A percentile compares a stretch with the other conserved stretches of the same genome.
Conservation (phyloP, 2,797 vertebrate species). For the Gouania willdenowi region DNA sequence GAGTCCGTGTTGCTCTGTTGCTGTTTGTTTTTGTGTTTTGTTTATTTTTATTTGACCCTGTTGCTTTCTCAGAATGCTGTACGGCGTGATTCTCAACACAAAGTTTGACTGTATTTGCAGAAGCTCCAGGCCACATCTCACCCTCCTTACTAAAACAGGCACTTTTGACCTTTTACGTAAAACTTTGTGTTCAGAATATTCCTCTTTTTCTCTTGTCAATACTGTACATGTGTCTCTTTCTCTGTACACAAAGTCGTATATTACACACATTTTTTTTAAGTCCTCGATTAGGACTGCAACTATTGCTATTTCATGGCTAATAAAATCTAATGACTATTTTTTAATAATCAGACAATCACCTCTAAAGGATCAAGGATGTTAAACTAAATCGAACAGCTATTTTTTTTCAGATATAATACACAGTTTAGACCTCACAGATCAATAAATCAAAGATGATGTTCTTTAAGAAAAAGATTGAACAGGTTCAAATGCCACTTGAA, state of each 20-base stretch:
- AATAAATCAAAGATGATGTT: too few species aligned
- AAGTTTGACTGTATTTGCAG: slow-evolving; percentile 15
- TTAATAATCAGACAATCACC: slow-evolving; percentile 3
- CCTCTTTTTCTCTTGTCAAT: slow-evolving; percentile 13
- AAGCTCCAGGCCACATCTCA: slow-evolving; percentile 2
- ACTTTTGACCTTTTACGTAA: too few species aligned
- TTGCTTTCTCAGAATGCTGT: slow-evolving; percentile 29
- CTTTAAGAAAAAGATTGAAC: too few species aligned
- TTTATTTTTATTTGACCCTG: slow-evolving; percentile 19
- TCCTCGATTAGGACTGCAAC: slow-evolving; percentile 16
- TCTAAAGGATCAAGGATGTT: too few species aligned
- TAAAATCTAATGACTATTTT: slow-evolving; percentile 14
- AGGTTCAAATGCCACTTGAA: too few species aligned
- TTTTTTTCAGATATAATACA: too few species aligned
- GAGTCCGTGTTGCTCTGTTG: too few species aligned
- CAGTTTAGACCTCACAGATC: too few species aligned
- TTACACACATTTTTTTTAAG: slow-evolving; percentile 27
- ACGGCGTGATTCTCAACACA: slow-evolving; percentile 31
- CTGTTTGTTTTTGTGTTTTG: too few species aligned
- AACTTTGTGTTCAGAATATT: slow-evolving; percentile 29
- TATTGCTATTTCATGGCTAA: slow-evolving; percentile 20
- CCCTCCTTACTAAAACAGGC: too few species aligned
- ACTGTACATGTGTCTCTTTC: slow-evolving; percentile 47
- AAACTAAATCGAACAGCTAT: too few species aligned
- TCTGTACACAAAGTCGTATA: slow-evolving; percentile 41